Conservation (phyloP, 2,888 invertebrate genomes). For the Zygogramma bicolorata region DNA sequence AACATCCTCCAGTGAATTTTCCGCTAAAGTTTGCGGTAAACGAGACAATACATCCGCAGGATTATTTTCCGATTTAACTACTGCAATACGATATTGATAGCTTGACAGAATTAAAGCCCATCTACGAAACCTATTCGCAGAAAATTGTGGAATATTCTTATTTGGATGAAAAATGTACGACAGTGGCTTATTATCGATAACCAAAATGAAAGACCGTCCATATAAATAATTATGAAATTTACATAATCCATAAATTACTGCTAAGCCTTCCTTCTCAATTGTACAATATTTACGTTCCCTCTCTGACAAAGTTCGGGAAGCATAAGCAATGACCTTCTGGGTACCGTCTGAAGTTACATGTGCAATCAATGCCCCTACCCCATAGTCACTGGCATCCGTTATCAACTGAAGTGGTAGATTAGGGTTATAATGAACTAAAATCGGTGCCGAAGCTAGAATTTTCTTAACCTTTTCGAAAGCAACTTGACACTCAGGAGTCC, state of each 20-base stretch:
- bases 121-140: slow-evolving; percentile 22
- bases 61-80: not conserved
- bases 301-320: too few species aligned
- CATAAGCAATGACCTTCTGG: too few species aligned
- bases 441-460: not conserved
- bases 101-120: slow-evolving; percentile 22
- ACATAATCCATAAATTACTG: slow-evolving; percentile 21
- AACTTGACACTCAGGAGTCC: not conserved
- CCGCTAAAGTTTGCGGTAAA: not conserved
- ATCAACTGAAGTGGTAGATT: slow-evolving; percentile 1
- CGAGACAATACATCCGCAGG: not conserved
- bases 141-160: slow-evolving; percentile 19
- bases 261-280: slow-evolving; percentile 9
- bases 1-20: not conserved
- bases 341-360: slow-evolving; percentile 16
- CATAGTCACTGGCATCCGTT: slow-evolving; percentile 1
- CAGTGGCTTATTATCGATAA: slow-evolving; percentile 19
- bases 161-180: slow-evolving; percentile 14
- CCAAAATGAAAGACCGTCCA: slow-evolving; percentile 10
- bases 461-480: slow-evolving; percentile 14
- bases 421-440: too few species aligned
- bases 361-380: slow-evolving; percentile 11
- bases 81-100: not conserved
- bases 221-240: slow-evolving; percentile 29
- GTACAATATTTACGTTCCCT: slow-evolving; percentile 18